Percentiles rank a stretch among this genome's conserved stretches.
phyloP scores from a whole-genome alignment of 2,797 vertebrate genomes.

The Rhynchotus rufescens region DNA sequence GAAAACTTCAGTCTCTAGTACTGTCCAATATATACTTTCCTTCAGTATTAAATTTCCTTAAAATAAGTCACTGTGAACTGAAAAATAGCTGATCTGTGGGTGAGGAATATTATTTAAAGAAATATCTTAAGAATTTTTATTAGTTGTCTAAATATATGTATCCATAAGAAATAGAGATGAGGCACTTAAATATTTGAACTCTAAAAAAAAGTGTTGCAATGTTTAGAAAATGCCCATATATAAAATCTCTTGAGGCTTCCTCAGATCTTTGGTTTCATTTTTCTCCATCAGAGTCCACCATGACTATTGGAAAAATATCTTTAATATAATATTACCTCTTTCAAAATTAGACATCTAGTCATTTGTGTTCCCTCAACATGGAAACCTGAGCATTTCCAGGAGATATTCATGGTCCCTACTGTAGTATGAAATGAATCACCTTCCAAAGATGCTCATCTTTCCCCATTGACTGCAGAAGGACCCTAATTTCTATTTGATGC shows the following conservation, averaged over 20 bases:
- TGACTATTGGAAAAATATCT: neutral
- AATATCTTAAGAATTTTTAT: conserved; percentile 12
- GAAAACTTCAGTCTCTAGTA: neutral
- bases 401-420: neutral
- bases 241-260: neutral
- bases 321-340: neutral
- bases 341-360: neutral
- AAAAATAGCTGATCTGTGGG: conserved; percentile 15
- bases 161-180: neutral
- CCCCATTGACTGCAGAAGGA: neutral
- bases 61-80: neutral
- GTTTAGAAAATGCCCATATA: neutral
- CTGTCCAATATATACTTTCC: conserved; percentile 14
- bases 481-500: neutral
- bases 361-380: neutral
- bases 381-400: neutral
- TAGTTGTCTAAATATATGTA: neutral
- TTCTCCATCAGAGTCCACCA: neutral
- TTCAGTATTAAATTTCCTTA: conserved; percentile 6
- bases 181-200: neutral
- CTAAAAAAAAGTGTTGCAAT: neutral
- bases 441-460: neutral
- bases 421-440: neutral
- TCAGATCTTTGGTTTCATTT: neutral
- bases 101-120: neutral